phyloP scores from a whole-genome alignment of 2,888 invertebrate genomes.

The Netelia fuscicornis region DNA sequence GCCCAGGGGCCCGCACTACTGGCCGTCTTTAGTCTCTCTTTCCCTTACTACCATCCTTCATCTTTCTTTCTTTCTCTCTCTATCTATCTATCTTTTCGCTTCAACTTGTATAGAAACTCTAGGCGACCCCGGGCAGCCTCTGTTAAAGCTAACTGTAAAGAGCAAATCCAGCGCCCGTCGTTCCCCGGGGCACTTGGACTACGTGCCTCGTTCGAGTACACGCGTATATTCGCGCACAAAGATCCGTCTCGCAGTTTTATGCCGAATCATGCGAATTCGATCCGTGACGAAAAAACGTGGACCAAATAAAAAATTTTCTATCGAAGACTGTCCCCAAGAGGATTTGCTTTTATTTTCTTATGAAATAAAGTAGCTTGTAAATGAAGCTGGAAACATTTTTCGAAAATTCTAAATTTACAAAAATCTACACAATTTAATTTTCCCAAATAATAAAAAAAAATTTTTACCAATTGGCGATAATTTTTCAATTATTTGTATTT shows the following conservation, averaged over 20 bases:
- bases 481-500: too few relatives aligned
- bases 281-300: neutral
- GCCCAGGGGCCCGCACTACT: slow-evolving; percentile 30
- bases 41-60: neutral
- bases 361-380: too few relatives aligned
- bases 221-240: neutral
- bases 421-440: too few relatives aligned
- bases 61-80: slow-evolving; percentile 32
- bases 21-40: slow-evolving; percentile 20
- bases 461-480: too few relatives aligned
- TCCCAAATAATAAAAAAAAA: too few relatives aligned
- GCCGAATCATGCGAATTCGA: neutral
- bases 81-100: slow-evolving; percentile 30
- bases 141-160: slow-evolving; percentile 57
- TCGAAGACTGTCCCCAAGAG: too few relatives aligned
- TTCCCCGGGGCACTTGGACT: neutral
- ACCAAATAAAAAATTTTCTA: neutral
- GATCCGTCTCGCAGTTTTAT: neutral
- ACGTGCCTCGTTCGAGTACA: neutral
- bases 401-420: neutral
- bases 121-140: slow-evolving; percentile 24
- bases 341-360: too few relatives aligned
- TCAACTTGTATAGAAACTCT: slow-evolving; percentile 36
- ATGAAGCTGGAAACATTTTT: neutral
- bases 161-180: slow-evolving; percentile 54